These are phyloP conservation scores for Poeciliopsis presidionis DNA, from an alignment of 2,797 vertebrate species.

Conservation along the genomic window DNA sequence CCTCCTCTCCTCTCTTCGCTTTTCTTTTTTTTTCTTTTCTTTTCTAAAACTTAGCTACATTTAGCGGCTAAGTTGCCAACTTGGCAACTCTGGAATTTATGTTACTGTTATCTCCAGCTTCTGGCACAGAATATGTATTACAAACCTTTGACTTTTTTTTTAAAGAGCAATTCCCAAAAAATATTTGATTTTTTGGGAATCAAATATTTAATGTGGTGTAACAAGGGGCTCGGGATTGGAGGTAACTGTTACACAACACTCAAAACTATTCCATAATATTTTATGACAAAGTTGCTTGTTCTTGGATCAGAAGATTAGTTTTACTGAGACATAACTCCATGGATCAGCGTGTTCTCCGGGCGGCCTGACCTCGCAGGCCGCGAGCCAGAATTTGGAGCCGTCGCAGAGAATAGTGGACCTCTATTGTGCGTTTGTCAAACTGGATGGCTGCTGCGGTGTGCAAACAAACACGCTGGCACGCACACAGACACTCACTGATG, in stretches of 20 bases:
- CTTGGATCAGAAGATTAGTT: conserved; percentile 61
- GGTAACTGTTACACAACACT: conserved; percentile 30
- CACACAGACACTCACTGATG: conserved; percentile 48
- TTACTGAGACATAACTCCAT: conserved; percentile 49
- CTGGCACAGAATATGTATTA: neutral
- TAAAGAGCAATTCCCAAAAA: neutral
- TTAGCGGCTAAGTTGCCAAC: neutral
- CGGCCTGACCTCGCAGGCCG: conserved; percentile 32
- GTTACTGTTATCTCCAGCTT: neutral
- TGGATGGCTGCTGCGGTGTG: conserved; percentile 45
- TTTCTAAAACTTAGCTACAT: neutral
- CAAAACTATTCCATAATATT: conserved; percentile 48
- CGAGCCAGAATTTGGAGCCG: conserved; percentile 46
- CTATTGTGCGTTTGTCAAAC: conserved; percentile 64
- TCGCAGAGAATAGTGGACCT: conserved; percentile 46
- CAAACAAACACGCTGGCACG: conserved; percentile 51
- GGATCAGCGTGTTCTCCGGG: conserved; percentile 53
- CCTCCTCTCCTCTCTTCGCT: neutral
- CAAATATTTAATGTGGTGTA: neutral
- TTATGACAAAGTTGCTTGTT: conserved; percentile 60
- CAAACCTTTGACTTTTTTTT: neutral
- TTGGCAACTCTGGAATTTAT: neutral
- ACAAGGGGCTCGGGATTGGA: neutral
- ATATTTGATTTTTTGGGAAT: no score
- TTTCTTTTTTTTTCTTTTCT: no score